phyloP scores from a whole-genome alignment of 2,113 vertebrate genomes.

The Mirounga angustirostris region DNA sequence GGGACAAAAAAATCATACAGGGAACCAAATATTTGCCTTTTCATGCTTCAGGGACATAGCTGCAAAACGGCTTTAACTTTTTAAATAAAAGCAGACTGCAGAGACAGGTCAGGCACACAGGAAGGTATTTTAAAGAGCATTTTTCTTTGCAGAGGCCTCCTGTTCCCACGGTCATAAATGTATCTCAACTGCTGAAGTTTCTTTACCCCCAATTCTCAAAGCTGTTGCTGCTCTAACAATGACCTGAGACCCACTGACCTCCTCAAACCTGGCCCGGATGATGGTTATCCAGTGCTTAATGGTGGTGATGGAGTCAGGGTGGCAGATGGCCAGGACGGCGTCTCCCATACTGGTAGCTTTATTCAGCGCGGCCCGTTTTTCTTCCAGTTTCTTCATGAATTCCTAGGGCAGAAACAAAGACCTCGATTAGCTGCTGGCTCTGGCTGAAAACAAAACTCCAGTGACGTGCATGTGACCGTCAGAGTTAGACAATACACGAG shows the following conservation, averaged over 20 bases:
- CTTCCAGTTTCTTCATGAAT: constrained; percentile 97
- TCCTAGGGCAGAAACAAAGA: constrained; percentile 89
- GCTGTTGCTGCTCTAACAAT: not conserved
- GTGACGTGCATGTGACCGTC: not conserved
- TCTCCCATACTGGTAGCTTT: constrained; percentile 96
- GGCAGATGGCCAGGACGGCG: constrained; percentile 95
- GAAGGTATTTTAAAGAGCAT: not conserved
- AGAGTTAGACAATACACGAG: not conserved
- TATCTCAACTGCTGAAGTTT: not conserved
- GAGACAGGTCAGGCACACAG: not conserved
- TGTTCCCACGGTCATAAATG: constrained; percentile 53
- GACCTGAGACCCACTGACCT: constrained; percentile 90
- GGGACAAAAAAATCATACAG: not conserved
- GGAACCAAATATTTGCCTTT: not conserved
- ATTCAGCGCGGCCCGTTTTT: constrained; percentile 93
- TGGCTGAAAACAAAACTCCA: constrained; percentile 58
- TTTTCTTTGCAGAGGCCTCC: constrained; percentile 62
- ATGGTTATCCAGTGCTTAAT: constrained; percentile 99
- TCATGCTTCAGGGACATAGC: not conserved
- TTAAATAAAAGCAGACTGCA: not conserved
- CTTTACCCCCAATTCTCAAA: not conserved
- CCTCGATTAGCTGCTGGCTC: constrained; percentile 74
- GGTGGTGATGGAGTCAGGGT: constrained; percentile 98
- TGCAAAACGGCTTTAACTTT: not conserved
- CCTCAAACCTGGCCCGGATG: constrained; percentile 98